Conservation (phyloP, 1,140 invertebrate genomes). For the Steinernema khuongi region DNA sequence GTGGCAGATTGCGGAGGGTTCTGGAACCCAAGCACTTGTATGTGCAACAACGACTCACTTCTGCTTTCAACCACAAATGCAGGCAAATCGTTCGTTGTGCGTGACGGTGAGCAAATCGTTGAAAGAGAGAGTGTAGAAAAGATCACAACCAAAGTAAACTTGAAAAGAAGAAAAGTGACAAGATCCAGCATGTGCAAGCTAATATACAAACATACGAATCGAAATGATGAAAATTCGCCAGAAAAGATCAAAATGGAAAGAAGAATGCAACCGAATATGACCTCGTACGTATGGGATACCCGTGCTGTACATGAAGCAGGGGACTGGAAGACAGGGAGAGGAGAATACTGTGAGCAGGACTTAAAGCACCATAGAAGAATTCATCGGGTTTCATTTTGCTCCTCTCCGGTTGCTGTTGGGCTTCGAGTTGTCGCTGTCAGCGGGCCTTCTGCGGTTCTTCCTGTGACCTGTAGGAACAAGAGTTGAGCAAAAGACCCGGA, state of each 20-base stretch:
- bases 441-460: background rate
- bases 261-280: constrained; percentile 15
- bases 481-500: background rate
- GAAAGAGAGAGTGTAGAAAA: constrained; percentile 14
- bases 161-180: background rate
- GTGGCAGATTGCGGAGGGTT: background rate
- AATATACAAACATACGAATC: constrained; percentile 13
- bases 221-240: background rate
- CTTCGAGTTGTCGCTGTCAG: background rate
- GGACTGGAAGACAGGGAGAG: background rate
- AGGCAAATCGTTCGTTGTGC: constrained; percentile 15
- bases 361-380: constrained; percentile 9
- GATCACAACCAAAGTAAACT: background rate
- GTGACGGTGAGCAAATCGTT: background rate
- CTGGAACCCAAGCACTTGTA: background rate
- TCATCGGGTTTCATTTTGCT: background rate
- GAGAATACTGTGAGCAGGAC: background rate
- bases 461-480: background rate
- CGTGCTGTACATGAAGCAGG: background rate
- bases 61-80: background rate
- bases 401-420: background rate
- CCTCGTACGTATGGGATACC: background rate
- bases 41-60: background rate
- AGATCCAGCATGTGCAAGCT: background rate
- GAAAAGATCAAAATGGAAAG: background rate